phyloP scores from a whole-genome alignment of 2,797 vertebrate genomes.

The Borostomias antarcticus region DNA sequence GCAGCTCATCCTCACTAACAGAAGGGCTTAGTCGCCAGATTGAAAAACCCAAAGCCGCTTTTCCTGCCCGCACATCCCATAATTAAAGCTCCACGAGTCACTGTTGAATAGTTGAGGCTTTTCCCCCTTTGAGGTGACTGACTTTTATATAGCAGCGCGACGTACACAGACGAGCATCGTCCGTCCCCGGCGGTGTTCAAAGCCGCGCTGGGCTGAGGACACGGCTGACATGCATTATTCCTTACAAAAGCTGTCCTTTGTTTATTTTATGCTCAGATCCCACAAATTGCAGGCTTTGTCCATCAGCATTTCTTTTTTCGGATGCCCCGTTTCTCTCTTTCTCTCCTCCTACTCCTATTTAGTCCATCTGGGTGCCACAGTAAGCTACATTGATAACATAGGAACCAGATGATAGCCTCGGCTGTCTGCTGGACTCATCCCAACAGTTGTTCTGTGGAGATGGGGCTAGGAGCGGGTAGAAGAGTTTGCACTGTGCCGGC shows the following conservation, averaged over 20 bases:
- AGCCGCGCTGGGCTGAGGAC: conserved; percentile 65
- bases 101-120: conserved; percentile 82
- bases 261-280: conserved; percentile 75
- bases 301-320: conserved; percentile 69
- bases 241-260: conserved; percentile 76
- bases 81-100: conserved; percentile 78
- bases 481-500: too few species aligned
- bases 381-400: conserved; percentile 47
- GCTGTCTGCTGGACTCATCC: conserved; percentile 1
- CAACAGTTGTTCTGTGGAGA: too few species aligned
- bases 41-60: conserved; percentile 75
- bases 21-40: conserved; percentile 67
- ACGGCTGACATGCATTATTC: conserved; percentile 78
- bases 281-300: conserved; percentile 79
- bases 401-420: conserved; percentile 25
- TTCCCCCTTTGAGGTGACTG: conserved; percentile 75
- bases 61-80: conserved; percentile 75
- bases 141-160: conserved; percentile 77
- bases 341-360: conserved; percentile 15
- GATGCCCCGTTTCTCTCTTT: conserved; percentile 11
- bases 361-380: conserved; percentile 39
- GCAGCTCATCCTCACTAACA: conserved; percentile 71
- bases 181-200: conserved; percentile 73
- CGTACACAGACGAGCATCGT: conserved; percentile 63
- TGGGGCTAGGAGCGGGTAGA: too few species aligned